Evolutionary conservation across 2,888 invertebrate genomes (phyloP).

Genomic region (Rotaria macrura): DNA sequence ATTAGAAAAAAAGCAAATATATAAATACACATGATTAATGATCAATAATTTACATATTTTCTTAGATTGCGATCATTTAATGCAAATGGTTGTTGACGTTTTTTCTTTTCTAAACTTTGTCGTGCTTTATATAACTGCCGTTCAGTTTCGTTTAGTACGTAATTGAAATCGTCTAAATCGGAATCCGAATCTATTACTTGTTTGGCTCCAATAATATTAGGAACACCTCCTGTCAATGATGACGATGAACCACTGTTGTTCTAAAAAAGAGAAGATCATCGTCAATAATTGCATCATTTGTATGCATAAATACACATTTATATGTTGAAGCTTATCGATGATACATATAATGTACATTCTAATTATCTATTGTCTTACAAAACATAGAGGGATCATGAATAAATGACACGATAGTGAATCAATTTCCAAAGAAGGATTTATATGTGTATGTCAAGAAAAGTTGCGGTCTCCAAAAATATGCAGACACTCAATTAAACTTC

Average conservation of each 20-base stretch:
- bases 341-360: not conserved
- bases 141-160: slow-evolving; percentile 14
- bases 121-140: not conserved
- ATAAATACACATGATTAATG: not conserved
- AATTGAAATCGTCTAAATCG: slow-evolving; percentile 3
- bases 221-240: not conserved
- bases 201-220: not conserved
- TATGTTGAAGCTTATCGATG: not conserved
- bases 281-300: not conserved
- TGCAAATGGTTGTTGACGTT: not conserved
- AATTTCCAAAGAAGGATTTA: not conserved
- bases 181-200: not conserved
- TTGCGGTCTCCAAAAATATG: not conserved
- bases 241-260: not conserved
- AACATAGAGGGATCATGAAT: not conserved
- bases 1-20: not conserved
- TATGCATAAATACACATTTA: not conserved
- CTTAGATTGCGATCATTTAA: not conserved
- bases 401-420: not conserved
- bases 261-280: not conserved
- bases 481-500: not conserved
- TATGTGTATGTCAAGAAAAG: not conserved
- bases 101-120: slow-evolving; percentile 18
- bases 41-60: not conserved
- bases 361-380: not conserved